A percentile compares a stretch with the other conserved stretches of the same genome.
These are phyloP conservation scores for Diogma glabrata DNA, from an alignment of 2,888 invertebrate genomes.

Conservation along the genomic window DNA sequence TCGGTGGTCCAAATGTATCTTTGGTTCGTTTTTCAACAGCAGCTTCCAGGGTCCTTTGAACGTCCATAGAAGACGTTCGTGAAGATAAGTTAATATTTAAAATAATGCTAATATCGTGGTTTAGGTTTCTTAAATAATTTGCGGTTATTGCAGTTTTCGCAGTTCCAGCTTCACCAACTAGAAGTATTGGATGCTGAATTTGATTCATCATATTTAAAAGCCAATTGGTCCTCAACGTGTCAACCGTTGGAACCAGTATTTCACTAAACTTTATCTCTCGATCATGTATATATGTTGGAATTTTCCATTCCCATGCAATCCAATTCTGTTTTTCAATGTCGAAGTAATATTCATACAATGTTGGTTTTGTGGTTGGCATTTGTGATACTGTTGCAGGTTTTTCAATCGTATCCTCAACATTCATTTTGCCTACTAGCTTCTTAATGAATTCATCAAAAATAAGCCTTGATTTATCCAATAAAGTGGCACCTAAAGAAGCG, in stretches of 20 bases:
- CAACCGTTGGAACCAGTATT: constrained; percentile 82
- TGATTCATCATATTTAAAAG: constrained; percentile 63
- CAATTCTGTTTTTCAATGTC: constrained; percentile 54
- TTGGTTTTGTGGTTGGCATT: constrained; percentile 56
- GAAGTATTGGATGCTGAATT: constrained; percentile 65
- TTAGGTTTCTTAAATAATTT: constrained; percentile 63
- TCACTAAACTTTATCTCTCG: constrained; percentile 58
- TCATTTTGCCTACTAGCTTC: constrained; percentile 55
- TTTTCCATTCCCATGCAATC: constrained; percentile 76
- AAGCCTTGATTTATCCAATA: constrained; percentile 53
- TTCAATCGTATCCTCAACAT: constrained; percentile 50
- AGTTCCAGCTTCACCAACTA: constrained; percentile 86
- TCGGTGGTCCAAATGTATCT: constrained; percentile 79
- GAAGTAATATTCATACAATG: constrained; percentile 73
- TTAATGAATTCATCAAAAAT: constrained; percentile 75
- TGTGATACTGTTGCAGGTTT: constrained; percentile 57
- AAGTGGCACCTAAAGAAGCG: constrained; percentile 53
- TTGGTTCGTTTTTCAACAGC: constrained; percentile 83
- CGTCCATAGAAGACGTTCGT: constrained; percentile 80
- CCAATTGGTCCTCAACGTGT: constrained; percentile 72
- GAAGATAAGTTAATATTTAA: constrained; percentile 86
- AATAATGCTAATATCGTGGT: constrained; percentile 55
- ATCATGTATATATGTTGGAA: constrained; percentile 66
- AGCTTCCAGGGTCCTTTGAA: constrained; percentile 78
- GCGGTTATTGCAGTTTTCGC: constrained; percentile 85